Evolutionary conservation across 2,888 invertebrate genomes (phyloP).

Genomic region (Chrysodeixis includens): DNA sequence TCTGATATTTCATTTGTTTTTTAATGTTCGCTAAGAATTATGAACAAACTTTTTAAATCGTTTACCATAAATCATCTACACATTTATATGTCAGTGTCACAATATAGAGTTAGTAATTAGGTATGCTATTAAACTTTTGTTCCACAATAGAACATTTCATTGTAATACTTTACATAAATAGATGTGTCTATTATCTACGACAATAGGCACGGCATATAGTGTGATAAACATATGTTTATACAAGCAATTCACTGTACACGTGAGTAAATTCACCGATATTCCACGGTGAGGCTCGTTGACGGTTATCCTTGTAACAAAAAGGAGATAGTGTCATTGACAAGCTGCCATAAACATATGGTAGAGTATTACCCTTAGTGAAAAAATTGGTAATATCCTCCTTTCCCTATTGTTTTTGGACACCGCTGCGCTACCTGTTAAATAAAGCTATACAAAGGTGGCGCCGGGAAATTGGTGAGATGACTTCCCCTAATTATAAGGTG

Average conservation of each 20-base stretch:
- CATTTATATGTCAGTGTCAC: neutral
- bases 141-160: neutral
- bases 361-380: slow-evolving; percentile 17
- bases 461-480: neutral
- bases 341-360: slow-evolving; percentile 47
- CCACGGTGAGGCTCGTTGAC: slow-evolving; percentile 19
- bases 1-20: neutral
- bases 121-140: slow-evolving; percentile 6
- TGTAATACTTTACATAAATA: slow-evolving; percentile 29
- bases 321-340: slow-evolving; percentile 54
- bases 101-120: neutral
- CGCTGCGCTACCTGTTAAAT: neutral
- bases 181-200: slow-evolving; percentile 32
- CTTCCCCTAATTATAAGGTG: neutral
- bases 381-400: slow-evolving; percentile 31
- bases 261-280: slow-evolving; percentile 39
- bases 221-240: slow-evolving; percentile 24
- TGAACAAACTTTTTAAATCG: neutral
- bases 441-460: neutral
- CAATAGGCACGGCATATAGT: slow-evolving; percentile 37
- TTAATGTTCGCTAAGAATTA: neutral
- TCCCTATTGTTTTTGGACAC: slow-evolving; percentile 9
- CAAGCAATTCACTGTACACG: slow-evolving; percentile 35
- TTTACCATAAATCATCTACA: neutral
- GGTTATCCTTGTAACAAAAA: slow-evolving; percentile 46